These are phyloP conservation scores for Drosophila nigromelanica DNA, from an alignment of 1,140 invertebrate genomes.

Conservation along the genomic window DNA sequence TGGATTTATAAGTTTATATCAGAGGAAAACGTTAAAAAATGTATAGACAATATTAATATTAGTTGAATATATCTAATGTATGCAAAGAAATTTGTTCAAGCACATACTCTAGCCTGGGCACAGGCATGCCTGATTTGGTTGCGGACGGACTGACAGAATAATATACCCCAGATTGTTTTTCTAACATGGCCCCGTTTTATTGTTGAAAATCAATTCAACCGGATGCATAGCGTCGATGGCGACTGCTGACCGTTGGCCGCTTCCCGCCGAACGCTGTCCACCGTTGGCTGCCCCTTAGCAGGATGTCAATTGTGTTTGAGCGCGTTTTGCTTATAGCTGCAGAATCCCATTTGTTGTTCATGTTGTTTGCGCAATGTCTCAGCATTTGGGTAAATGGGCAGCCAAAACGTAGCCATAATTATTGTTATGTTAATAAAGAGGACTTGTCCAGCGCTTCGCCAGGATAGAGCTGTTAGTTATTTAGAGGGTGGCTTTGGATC, in stretches of 20 bases:
- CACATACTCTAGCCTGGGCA: too few species aligned
- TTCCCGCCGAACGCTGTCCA: not conserved
- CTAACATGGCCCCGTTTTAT: conserved; percentile 13
- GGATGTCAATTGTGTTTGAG: conserved; percentile 64
- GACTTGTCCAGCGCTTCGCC: not conserved
- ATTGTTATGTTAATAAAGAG: conserved; percentile 75
- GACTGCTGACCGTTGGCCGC: conserved; percentile 40
- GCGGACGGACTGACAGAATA: not conserved
- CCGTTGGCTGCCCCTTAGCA: conserved; percentile 24
- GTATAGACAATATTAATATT: too few species aligned
- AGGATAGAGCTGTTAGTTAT: conserved; percentile 17
- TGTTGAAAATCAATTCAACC: conserved; percentile 70
- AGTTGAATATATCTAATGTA: too few species aligned
- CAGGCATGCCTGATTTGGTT: too few species aligned
- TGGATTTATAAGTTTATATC: too few species aligned
- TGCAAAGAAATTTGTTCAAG: too few species aligned
- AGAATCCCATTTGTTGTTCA: conserved; percentile 38
- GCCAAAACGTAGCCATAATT: conserved; percentile 64
- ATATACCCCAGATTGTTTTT: not conserved
- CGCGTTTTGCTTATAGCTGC: conserved; percentile 72
- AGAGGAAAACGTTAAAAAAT: too few species aligned
- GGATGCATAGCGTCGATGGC: conserved; percentile 62
- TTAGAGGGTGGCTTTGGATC: conserved; percentile 46
- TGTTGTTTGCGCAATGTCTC: conserved; percentile 64
- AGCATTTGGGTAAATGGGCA: conserved; percentile 52